Base-by-base conservation (phyloP, 2,113 vertebrate genomes). In the Mesoclemmys tuberculata region DNA sequence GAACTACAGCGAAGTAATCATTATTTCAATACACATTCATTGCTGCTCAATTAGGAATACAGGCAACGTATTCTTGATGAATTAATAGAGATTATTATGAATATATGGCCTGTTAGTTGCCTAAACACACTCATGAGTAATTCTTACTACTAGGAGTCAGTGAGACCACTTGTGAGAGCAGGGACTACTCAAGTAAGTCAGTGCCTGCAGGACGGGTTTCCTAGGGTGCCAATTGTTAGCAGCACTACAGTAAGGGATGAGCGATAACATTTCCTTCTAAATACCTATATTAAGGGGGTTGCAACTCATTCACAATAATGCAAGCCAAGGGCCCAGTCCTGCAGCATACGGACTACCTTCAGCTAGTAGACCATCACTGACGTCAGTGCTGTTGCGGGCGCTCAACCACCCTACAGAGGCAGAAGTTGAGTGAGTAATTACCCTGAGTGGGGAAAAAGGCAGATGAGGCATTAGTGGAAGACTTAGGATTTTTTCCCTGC, bases 1-100 rank as follows among this genome's bases (percentile, higher is more conserved):
- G 97, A 97, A 91, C 96, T 96, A 95, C 92, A 95, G 93, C 97
- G 96, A 97, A 96, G 94, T 94, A 94, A 97, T 98, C 82, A 41
- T 97, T 96, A 95, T 93, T 97, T 97, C 97, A 97, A 95, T 93
- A 95, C 74, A 87, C 52, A 96, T 96, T 97, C 95, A 96, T 97
- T 94, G 89, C 82, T 93, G 56, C 90, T 84, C 93, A 93, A 94
- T 96, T 93, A 97, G 87, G 78, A 97, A 89, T 95, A 94, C 35
- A 95, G 85, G 82, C 84, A 95, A 94, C 86, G 96, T 92, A 93
- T 82, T 96, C 94, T 90, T 96, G 85, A 97, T 92, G 93, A 95
- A 97, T 98, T 95, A 93, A 90, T 97, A 88, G 92, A 97, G 84
- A 95, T 96, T 96, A 96, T 95, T 96, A 89, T 81, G 80, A 94